Conservation (phyloP, 2,113 vertebrate species). For the Pogona vitticeps region DNA sequence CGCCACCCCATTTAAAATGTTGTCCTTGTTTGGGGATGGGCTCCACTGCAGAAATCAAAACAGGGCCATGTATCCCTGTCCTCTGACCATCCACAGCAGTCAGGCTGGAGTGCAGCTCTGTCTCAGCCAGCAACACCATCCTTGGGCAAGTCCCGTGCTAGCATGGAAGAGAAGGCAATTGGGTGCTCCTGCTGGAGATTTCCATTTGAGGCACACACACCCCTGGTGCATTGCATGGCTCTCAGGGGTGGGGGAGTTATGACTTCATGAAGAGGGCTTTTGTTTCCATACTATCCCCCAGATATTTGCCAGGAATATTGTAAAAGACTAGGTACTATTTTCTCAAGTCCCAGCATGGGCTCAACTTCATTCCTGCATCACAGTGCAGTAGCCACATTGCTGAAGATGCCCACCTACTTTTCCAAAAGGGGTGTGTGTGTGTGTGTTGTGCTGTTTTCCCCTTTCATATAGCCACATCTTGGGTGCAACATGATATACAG, state of each 20-base stretch:
- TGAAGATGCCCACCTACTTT: not conserved
- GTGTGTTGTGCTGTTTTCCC: not conserved
- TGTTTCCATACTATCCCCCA: not conserved
- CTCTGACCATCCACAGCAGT: too few species aligned
- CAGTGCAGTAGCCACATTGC: not conserved
- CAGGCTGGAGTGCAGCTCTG: too few species aligned
- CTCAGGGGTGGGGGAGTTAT: not conserved
- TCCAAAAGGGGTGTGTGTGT: not conserved
- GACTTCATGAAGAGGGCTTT: not conserved
- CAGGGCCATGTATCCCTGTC: too few species aligned
- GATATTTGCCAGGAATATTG: not conserved
- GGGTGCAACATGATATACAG: slow-evolving; percentile 47
- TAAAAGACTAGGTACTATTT: not conserved
- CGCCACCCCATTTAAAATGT: not conserved
- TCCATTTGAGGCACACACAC: slow-evolving; percentile 10
- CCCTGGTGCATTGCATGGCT: not conserved
- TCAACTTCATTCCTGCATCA: slow-evolving; percentile 25
- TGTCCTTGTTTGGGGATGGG: not conserved
- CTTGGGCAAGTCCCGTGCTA: not conserved
- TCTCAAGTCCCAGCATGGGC: not conserved
- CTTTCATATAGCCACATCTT: not conserved
- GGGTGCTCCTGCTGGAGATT: not conserved
- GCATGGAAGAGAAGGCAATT: not conserved
- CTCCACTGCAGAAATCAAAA: not conserved
- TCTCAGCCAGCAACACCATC: too few species aligned